Percentiles rank a stretch among this genome's conserved stretches.
These are phyloP conservation scores for Dicrostonyx torquatus DNA, from an alignment of 2,797 vertebrate genomes.

Conservation along the genomic window DNA sequence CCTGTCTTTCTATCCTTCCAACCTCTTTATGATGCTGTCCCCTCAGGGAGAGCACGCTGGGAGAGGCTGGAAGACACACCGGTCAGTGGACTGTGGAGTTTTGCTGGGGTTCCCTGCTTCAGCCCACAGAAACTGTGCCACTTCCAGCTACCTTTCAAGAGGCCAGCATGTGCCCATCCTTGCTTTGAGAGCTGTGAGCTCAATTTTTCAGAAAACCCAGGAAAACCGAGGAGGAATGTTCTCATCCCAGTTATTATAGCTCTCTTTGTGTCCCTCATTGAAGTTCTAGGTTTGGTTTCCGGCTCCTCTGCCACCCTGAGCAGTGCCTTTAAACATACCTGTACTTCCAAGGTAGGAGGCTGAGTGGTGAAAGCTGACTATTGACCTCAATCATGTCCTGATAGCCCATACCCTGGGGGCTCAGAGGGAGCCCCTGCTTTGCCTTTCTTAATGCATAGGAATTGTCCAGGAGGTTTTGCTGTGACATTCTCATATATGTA, in stretches of 20 bases:
- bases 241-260: background rate
- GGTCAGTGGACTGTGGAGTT: background rate
- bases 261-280: background rate
- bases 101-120: background rate
- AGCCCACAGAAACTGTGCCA: background rate
- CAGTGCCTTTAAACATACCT: background rate
- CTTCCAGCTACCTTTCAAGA: background rate
- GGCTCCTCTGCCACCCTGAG: background rate
- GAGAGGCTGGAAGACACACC: background rate
- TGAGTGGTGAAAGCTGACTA: background rate
- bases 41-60: background rate
- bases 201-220: background rate
- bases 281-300: background rate
- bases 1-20: background rate
- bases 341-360: background rate
- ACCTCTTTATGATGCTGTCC: background rate
- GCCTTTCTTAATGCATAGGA: background rate
- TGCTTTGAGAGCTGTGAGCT: background rate
- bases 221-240: background rate
- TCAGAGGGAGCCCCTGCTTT: background rate
- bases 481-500: background rate
- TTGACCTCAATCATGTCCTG: background rate
- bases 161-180: background rate
- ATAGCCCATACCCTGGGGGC: background rate
- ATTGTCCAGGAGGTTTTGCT: background rate